Evolutionary conservation across 2,113 vertebrate species (phyloP).

Genomic region (Hypanus sabinus): DNA sequence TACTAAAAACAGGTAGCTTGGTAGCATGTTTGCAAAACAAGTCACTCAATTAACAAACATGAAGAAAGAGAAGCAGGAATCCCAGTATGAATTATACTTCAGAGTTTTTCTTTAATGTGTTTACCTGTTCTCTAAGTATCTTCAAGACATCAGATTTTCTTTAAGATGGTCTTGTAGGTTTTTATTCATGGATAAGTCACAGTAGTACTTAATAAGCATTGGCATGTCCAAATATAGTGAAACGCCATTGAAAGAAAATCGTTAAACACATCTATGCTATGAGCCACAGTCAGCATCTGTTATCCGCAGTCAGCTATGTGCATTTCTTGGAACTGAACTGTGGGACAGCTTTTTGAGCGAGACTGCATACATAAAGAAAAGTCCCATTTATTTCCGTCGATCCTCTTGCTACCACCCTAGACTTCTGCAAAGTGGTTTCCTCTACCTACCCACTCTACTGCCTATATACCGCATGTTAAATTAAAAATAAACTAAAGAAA

Average conservation of each 20-base stretch:
- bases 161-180: not conserved
- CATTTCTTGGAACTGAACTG: constrained; percentile 25
- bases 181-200: not conserved
- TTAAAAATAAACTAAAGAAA: constrained; percentile 9
- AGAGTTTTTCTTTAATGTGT: not conserved
- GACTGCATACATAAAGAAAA: not conserved
- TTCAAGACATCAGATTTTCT: not conserved
- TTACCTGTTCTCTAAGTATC: constrained; percentile 9
- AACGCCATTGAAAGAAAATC: not conserved
- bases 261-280: not conserved
- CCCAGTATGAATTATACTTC: not conserved
- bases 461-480: constrained; percentile 21
- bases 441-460: not conserved
- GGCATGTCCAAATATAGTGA: not conserved
- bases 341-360: constrained; percentile 11
- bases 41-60: not conserved
- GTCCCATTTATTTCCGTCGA: not conserved
- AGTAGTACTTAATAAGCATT: not conserved
- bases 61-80: not conserved
- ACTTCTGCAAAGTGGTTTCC: constrained; percentile 29
- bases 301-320: constrained; percentile 9
- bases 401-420: not conserved
- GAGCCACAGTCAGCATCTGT: constrained; percentile 21
- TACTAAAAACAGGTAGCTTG: constrained; percentile 23
- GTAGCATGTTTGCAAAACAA: constrained; percentile 15